phyloP scores from a whole-genome alignment of 2,797 vertebrate genomes.

The Champsocephalus gunnari region DNA sequence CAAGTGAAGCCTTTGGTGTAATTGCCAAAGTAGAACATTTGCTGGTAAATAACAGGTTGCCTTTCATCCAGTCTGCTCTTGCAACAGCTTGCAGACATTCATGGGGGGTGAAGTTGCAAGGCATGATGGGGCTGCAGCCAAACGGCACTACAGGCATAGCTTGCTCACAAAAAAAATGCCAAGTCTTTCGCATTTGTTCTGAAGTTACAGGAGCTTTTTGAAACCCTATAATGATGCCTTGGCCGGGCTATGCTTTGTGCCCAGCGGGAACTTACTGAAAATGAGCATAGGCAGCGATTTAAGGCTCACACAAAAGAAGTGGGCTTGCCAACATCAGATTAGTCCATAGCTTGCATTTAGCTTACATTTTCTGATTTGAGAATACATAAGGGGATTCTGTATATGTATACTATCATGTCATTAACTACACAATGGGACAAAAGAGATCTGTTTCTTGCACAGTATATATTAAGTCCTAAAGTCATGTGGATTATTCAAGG shows the following conservation, averaged over 20 bases:
- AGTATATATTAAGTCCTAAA: slow-evolving; percentile 44
- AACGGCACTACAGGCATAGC: slow-evolving; percentile 72
- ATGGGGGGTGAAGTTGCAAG: slow-evolving; percentile 65
- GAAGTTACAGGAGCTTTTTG: slow-evolving; percentile 75
- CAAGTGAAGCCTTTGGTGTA: slow-evolving; percentile 68
- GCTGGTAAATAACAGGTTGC: slow-evolving; percentile 77
- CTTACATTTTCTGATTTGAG: slow-evolving; percentile 39
- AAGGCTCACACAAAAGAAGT: slow-evolving; percentile 57
- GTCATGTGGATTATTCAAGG: slow-evolving; percentile 36
- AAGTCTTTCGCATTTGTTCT: slow-evolving; percentile 74
- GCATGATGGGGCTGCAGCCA: slow-evolving; percentile 74
- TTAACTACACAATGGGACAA: slow-evolving; percentile 45
- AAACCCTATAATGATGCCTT: slow-evolving; percentile 78
- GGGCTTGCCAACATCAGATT: slow-evolving; percentile 70
- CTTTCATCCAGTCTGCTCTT: slow-evolving; percentile 76
- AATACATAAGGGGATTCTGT: slow-evolving; percentile 20
- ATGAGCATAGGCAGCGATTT: slow-evolving; percentile 71
- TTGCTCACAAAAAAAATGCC: slow-evolving; percentile 58
- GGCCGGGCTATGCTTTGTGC: slow-evolving; percentile 68
- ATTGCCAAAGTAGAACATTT: slow-evolving; percentile 71
- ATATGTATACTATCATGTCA: slow-evolving; percentile 31
- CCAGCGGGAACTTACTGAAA: slow-evolving; percentile 70
- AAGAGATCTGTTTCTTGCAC: slow-evolving; percentile 37
- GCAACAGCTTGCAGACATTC: slow-evolving; percentile 81
- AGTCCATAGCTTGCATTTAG: slow-evolving; percentile 53